These are phyloP conservation scores for Drepanosiphum platanoidis DNA, from an alignment of 2,888 invertebrate genomes.

Conservation along the genomic window DNA sequence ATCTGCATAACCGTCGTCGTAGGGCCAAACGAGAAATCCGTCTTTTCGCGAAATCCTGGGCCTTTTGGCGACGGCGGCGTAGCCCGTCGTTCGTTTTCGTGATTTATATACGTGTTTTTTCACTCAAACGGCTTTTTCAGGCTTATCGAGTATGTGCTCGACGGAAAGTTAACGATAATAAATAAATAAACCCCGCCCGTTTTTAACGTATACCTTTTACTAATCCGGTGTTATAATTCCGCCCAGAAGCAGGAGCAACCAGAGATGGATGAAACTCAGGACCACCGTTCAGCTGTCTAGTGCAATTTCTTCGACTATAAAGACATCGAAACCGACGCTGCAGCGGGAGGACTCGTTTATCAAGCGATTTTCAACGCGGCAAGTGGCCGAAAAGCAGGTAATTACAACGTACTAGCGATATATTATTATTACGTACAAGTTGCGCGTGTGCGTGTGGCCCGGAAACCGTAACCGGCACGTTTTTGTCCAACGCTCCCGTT, in stretches of 20 bases:
- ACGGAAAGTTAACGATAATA: too few species aligned
- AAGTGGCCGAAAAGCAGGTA: conserved; percentile 87
- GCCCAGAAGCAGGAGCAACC: conserved; percentile 88
- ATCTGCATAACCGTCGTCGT: too few species aligned
- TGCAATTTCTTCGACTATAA: conserved; percentile 76
- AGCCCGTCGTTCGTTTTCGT: too few species aligned
- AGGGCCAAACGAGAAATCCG: too few species aligned
- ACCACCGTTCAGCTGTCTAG: conserved; percentile 93
- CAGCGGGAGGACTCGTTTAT: conserved; percentile 93
- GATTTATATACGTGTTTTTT: too few species aligned
- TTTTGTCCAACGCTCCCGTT: not conserved
- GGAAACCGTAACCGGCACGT: not conserved
- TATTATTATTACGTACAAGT: not conserved
- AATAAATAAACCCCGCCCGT: not conserved
- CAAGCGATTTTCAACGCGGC: conserved; percentile 91
- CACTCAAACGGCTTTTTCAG: too few species aligned
- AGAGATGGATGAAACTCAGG: conserved; percentile 95
- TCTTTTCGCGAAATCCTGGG: too few species aligned
- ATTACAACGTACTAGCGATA: not conserved
- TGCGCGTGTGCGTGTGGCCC: not conserved
- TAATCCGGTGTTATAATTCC: not conserved
- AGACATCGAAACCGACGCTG: conserved; percentile 84
- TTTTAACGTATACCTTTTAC: not conserved
- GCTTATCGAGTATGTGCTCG: too few species aligned
- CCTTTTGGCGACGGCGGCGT: too few species aligned